phyloP scores from a whole-genome alignment of 2,888 invertebrate genomes.

The Brenthis daphne region DNA sequence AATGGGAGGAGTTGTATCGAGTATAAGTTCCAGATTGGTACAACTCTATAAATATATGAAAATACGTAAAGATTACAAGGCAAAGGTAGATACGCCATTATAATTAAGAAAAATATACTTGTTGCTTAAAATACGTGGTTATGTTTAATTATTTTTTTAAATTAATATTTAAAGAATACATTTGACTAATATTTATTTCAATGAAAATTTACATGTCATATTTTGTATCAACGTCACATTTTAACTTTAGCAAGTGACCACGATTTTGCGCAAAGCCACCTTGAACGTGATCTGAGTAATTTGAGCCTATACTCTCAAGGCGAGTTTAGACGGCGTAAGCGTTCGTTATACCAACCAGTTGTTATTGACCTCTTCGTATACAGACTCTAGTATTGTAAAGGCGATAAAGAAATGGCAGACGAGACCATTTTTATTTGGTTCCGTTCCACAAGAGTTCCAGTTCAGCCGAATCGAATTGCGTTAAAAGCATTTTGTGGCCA shows the following conservation, averaged over 20 bases:
- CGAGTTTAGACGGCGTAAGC: constrained; percentile 62
- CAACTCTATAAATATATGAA: constrained; percentile 30
- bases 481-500: constrained; percentile 78
- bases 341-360: constrained; percentile 61
- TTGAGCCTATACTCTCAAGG: constrained; percentile 76
- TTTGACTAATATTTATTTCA: constrained; percentile 23
- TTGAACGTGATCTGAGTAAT: constrained; percentile 81
- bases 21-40: constrained; percentile 53
- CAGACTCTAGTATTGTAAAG: constrained; percentile 49
- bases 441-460: constrained; percentile 69
- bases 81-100: constrained; percentile 27
- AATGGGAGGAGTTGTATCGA: constrained; percentile 62
- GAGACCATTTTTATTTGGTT: constrained; percentile 62
- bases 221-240: constrained; percentile 54
- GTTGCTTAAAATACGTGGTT: background rate
- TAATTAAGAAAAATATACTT: constrained; percentile 23
- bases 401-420: constrained; percentile 47
- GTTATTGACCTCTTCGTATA: constrained; percentile 57
- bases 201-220: constrained; percentile 40
- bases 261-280: constrained; percentile 64
- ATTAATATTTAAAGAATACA: background rate
- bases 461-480: constrained; percentile 76
- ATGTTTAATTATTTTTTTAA: background rate
- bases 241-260: constrained; percentile 53
- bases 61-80: constrained; percentile 55